A percentile compares a stretch with the other conserved stretches of the same genome.
These are phyloP conservation scores for Plebejus melissa DNA, from an alignment of 2,888 invertebrate genomes.

Conservation along the genomic window DNA sequence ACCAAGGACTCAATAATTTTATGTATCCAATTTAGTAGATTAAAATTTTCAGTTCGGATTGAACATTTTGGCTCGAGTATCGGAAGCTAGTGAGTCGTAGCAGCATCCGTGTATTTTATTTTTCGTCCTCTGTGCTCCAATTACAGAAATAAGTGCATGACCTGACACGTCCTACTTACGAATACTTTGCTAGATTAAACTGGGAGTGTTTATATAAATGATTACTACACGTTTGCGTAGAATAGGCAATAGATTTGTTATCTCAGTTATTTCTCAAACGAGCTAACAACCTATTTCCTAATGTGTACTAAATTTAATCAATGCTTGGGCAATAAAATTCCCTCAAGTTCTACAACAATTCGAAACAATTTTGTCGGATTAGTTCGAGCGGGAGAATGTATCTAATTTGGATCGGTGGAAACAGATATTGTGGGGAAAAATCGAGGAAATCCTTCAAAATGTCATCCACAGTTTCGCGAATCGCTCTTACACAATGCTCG, in stretches of 20 bases:
- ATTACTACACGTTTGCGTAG: slow-evolving; percentile 26
- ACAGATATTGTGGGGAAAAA: not conserved
- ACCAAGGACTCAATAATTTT: not conserved
- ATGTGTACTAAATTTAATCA: slow-evolving; percentile 27
- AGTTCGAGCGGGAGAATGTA: not conserved
- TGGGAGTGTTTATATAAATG: slow-evolving; percentile 25
- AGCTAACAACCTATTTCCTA: slow-evolving; percentile 27
- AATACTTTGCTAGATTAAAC: slow-evolving; percentile 24
- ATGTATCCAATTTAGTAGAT: slow-evolving; percentile 13
- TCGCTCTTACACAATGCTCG: not conserved
- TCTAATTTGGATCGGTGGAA: not conserved
- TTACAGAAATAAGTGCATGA: slow-evolving; percentile 21
- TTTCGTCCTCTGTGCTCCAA: slow-evolving; percentile 19
- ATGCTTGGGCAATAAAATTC: slow-evolving; percentile 27
- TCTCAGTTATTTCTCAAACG: slow-evolving; percentile 28
- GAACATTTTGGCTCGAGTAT: slow-evolving; percentile 12
- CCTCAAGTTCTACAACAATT: slow-evolving; percentile 10
- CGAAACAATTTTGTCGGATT: not conserved
- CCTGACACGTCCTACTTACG: slow-evolving; percentile 18
- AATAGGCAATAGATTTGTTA: slow-evolving; percentile 27
- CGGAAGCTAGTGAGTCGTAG: not conserved
- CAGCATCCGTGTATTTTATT: slow-evolving; percentile 1
- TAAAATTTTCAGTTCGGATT: slow-evolving; percentile 1
- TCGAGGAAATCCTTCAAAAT: slow-evolving; percentile 15
- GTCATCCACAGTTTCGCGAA: not conserved